Base-by-base conservation (phyloP, 2,888 invertebrate genomes). In the Cylindroiulus punctatus region DNA sequence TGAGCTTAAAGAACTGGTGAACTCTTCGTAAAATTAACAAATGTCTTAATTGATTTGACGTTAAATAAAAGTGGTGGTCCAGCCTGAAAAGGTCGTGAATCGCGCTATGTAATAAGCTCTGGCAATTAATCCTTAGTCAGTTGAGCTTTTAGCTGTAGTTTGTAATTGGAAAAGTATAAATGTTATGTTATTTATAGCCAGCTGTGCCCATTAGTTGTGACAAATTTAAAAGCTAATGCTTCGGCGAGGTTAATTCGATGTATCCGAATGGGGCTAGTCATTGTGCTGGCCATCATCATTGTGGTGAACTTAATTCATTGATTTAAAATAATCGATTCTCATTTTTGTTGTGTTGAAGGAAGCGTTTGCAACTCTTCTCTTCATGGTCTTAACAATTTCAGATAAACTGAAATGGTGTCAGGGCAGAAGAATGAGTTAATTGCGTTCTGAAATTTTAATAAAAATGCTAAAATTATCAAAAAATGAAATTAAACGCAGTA, bases 141-240 rank as follows among this genome's bases (percentile, higher is more conserved):
- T 76, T 76, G 52, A 32, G 76, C 76, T 76, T 76, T 76, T 76
- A 17, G 30, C 32, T 30, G 30, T 10, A 14, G 76, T 10, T 30
- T 30, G 14, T 76, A 76, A 76, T 76, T 30, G 30, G 76, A 76
- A 76, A 76, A 76, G 30, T 76, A 76, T 30, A 76, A 76, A 30
- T 76, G 30, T 76, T 14, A 30, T 76, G 76, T 76, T 76, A 76
- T 76, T 76, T 76, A 76, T 76, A 76, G 76, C 17, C 14, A 30
- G 76, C 17, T 76, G 76, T 17, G 30, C 30, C 76, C 76, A 76
- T 76, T 76, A 26, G 30, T 76, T 30, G 76, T 30, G 76, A 76
- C 76, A 76, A 76, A 76, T 76, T 76, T 76, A 76, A 76, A 76
- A 76, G 76, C 76, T 76, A 76, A 30, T 76, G 76, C 76, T 76